phyloP scores from a whole-genome alignment of 2,797 vertebrate genomes.

The Pristis pectinata region DNA sequence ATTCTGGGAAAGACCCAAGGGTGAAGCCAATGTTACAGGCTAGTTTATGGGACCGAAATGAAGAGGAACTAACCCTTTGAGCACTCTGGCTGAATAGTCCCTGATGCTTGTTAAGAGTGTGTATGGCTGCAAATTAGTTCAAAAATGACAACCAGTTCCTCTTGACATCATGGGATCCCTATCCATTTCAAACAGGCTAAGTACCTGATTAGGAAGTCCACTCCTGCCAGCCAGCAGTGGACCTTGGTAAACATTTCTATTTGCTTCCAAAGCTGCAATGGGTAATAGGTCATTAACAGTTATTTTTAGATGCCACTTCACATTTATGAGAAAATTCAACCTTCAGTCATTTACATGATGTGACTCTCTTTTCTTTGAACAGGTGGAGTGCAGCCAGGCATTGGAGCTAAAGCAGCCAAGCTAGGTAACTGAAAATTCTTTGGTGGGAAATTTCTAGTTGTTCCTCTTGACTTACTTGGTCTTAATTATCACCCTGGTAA shows the following conservation, averaged over 20 bases:
- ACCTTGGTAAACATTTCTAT: neutral
- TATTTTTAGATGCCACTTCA: neutral
- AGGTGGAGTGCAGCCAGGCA: neutral
- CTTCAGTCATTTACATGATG: neutral
- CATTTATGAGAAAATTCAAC: neutral
- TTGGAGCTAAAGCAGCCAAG: conserved; percentile 26
- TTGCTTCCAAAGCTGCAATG: neutral
- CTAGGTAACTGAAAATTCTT: neutral
- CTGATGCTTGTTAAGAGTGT: neutral
- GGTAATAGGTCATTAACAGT: neutral
- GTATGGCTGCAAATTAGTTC: neutral
- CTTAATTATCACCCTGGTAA: neutral
- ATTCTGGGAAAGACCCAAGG: neutral
- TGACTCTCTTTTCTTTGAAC: neutral
- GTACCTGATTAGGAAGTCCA: neutral
- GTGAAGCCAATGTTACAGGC: neutral
- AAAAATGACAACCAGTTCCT: neutral
- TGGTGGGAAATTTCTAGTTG: too few species aligned
- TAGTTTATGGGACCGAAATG: neutral
- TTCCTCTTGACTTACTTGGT: neutral
- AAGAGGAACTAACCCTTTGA: neutral
- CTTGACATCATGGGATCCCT: neutral
- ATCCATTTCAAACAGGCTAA: neutral
- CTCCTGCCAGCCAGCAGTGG: neutral
- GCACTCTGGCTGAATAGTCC: neutral